Evolutionary conservation across 2,797 vertebrate genomes (phyloP), one percentile per base, ranked within the genome.

Genomic region (Salarias fasciatus): DNA sequence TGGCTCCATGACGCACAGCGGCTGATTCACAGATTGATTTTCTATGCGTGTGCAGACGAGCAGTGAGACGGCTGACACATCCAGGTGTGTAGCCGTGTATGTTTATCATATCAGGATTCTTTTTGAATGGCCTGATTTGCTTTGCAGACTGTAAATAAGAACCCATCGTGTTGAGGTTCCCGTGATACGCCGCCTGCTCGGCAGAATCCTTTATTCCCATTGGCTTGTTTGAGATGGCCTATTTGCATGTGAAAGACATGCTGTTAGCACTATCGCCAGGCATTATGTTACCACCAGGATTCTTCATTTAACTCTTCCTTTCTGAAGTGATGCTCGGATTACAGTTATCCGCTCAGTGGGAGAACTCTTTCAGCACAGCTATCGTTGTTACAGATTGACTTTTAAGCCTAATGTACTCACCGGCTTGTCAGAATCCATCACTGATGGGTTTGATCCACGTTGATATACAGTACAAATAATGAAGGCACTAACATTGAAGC

Each of bases 1-100:
- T 42, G 52, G 63, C 65, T 73, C 33, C 14, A 10, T 86, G 80
- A 83, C 43, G 54, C 75, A 69, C 63, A 71, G 29, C 51, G 59
- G 44, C 62, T 82, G 79, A 85, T 72, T 68, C 72, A 73, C 56
- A 55, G 59, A 85, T 80, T 70, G 80, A 88, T 86, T 82, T 73
- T 54, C 30, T 49, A 0, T 54, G 46, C 47, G 58, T 41, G 70
- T 9, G 33, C 11, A 48, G 43, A 48, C 28, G 55, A 64, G 70
- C 53, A 31, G 63, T 10, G 40, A 53, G 53, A 65, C 49, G 40
- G 53, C 51, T 55, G 42, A 65, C 10, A 13, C 54, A 49, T 63
- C 37, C 36, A 73, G 50, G 41, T 73, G 63, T 45, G 53, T 40
- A 45, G 18, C 40, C 53, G 50, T 72, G 49, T 51, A 56, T 53